Evolutionary conservation across 2,113 vertebrate species (phyloP).

Genomic region (Crotalus tigris): DNA sequence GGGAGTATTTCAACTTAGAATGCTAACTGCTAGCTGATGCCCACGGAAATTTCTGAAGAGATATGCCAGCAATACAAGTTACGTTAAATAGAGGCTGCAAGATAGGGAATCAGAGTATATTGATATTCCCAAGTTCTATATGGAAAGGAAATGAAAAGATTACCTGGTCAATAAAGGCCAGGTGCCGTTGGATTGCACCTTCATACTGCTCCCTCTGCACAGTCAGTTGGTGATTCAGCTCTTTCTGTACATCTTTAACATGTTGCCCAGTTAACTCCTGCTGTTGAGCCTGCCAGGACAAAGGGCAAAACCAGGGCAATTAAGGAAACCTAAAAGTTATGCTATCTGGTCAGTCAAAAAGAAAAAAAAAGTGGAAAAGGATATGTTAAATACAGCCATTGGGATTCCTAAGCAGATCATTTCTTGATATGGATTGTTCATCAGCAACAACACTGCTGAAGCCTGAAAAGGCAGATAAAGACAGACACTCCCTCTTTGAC

Average conservation of each 20-base stretch:
- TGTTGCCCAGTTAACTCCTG: conserved; percentile 80
- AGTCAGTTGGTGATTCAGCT: conserved; percentile 78
- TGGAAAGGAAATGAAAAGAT: background rate
- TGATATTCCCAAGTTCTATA: background rate
- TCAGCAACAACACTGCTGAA: background rate
- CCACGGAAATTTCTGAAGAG: background rate
- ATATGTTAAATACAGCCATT: background rate
- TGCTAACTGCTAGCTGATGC: background rate
- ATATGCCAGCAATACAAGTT: background rate
- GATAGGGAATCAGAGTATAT: background rate
- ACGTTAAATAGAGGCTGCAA: background rate
- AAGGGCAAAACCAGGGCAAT: background rate
- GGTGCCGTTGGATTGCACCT: conserved; percentile 87
- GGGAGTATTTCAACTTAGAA: background rate
- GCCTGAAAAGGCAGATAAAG: background rate
- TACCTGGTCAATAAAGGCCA: conserved; percentile 95
- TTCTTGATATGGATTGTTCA: background rate
- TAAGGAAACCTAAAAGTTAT: background rate
- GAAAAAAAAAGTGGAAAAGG: no score
- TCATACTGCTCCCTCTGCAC: conserved; percentile 91
- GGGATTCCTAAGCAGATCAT: background rate
- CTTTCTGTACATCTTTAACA: conserved; percentile 84
- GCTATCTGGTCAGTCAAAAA: background rate
- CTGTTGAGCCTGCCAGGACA: conserved; percentile 80
- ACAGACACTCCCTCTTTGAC: background rate